Base-by-base conservation (phyloP, 64 coral and sea anemone species). In the Porites australiensis region DNA sequence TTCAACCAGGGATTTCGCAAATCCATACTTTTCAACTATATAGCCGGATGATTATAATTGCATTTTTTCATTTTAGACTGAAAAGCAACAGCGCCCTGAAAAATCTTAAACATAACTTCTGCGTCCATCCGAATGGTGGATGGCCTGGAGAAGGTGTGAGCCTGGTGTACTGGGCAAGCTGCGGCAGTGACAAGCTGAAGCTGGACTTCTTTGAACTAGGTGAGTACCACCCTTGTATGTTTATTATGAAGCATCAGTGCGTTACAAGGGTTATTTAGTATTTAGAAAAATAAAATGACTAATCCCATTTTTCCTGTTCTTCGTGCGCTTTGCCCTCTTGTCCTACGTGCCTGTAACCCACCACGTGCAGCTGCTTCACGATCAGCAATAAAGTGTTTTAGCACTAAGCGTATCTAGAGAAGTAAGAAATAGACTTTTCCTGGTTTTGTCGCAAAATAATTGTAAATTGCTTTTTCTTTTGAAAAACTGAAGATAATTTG, bases 121-220 rank as follows among this genome's bases (percentile, higher is more conserved):
- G 88, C 21, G 88, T 89, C 19, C 86, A 93, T 66, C 73, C 91
- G 19, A 61, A 77, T n/a, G 91, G 91, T 13, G 91, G 91, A 64
- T 87, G 73, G 91, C 91, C 91, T 10, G 45, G 71, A 3, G 73
- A 93, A 47, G 79, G 79, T 21, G 75, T n/a, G 2, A 50, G 67
- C 22, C 46, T 93, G 8, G 45, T 87, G 7, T 93, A 93, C 50
- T 93, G 82, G 82, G 16, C 13, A 2, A 53, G 60, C 13, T 93
- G 91, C 50, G 58, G 21, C 14, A 6, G 50, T 2, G 44, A 51
- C 0, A 93, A 82, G 58, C 18, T 93, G 22, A 77, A 46, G 16
- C 43, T 93, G 48, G 73, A 87, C 59, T 87, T 93, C 64, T 78
- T 87, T 61, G 53, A 87, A 2, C 82, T 93, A 7, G 58, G 91